Evolutionary conservation across 1,140 invertebrate genomes (phyloP).

Genomic region (Saccostrea cuccullata): DNA sequence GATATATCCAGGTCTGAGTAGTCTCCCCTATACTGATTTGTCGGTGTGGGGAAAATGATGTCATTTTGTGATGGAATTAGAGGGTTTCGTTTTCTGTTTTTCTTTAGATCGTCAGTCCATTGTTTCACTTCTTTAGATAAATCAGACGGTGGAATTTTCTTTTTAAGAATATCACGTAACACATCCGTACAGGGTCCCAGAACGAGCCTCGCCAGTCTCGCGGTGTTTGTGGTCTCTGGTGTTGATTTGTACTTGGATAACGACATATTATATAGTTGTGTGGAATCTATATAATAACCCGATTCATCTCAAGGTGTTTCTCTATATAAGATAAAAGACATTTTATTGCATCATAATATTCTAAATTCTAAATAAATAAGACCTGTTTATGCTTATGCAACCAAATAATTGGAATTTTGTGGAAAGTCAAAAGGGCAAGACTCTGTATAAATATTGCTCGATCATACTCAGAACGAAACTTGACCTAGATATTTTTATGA

Average conservation of each 20-base stretch:
- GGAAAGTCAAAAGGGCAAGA: no score
- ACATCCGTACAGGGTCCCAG: not conserved
- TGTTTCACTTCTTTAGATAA: not conserved
- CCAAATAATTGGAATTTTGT: no score
- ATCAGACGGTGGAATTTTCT: not conserved
- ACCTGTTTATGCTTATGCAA: no score
- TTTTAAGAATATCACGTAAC: not conserved
- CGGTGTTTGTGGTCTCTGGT: not conserved
- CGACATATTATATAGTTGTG: not conserved
- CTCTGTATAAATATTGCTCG: no score
- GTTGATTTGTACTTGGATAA: not conserved
- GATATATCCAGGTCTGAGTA: not conserved
- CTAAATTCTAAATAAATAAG: no score
- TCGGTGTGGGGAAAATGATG: not conserved
- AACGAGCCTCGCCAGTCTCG: not conserved
- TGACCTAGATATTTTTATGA: no score
- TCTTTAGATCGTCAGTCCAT: rapidly evolving
- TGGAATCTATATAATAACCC: no score
- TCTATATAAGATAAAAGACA: no score
- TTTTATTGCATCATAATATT: no score
- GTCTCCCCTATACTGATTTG: not conserved
- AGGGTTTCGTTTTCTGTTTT: not conserved
- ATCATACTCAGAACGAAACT: no score
- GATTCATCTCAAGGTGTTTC: no score
- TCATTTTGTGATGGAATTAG: not conserved